Evolutionary conservation across 2,113 vertebrate genomes (phyloP).

Genomic region (Anolis carolinensis): DNA sequence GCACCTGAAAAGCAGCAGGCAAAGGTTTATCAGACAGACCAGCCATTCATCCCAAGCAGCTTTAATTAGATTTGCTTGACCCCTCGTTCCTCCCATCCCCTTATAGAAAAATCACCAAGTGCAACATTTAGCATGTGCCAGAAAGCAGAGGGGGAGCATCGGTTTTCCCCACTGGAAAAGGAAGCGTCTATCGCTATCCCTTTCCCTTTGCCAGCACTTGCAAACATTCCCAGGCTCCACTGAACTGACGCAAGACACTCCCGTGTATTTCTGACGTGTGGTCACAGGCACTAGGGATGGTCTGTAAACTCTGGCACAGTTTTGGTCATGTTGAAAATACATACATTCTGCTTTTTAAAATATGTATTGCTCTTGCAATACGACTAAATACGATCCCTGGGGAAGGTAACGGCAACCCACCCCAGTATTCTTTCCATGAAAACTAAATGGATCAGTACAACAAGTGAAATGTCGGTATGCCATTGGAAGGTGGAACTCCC

Average conservation of each 20-base stretch:
- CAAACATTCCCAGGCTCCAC: slow-evolving; percentile 64
- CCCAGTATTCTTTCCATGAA: no score
- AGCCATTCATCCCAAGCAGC: slow-evolving; percentile 69
- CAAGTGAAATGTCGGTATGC: no score
- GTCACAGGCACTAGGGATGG: neutral
- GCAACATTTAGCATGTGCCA: slow-evolving; percentile 53
- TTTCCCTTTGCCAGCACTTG: slow-evolving; percentile 57
- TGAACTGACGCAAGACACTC: slow-evolving; percentile 12
- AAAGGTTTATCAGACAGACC: slow-evolving; percentile 63
- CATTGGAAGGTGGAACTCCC: no score
- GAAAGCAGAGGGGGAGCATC: neutral
- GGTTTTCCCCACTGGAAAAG: slow-evolving; percentile 57
- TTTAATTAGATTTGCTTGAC: slow-evolving; percentile 71
- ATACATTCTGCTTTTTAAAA: neutral
- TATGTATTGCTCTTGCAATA: no score
- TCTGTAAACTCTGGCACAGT: neutral
- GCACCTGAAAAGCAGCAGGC: slow-evolving; percentile 66
- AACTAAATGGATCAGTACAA: no score
- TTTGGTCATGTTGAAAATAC: neutral
- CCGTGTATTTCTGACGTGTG: slow-evolving; percentile 54
- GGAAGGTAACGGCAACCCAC: no score
- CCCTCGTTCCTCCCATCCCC: neutral
- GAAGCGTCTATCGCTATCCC: slow-evolving; percentile 54
- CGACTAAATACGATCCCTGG: no score
- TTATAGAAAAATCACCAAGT: slow-evolving; percentile 55